Evolutionary conservation across 92 coral and sea anemone genomes (phyloP).

Genomic region (Porites divaricata): DNA sequence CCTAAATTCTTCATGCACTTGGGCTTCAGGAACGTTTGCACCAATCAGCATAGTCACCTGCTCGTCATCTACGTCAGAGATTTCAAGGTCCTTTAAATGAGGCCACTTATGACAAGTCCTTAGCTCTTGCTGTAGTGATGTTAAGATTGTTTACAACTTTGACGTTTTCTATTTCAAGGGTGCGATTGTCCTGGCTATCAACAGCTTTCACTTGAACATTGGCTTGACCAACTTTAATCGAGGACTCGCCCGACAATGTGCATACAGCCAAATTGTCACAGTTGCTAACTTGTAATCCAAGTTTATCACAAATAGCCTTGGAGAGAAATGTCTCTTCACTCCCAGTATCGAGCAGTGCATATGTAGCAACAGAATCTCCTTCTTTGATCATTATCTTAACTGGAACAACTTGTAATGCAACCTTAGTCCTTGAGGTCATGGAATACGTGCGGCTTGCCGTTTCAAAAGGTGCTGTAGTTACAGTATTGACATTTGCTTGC

Average conservation of each 20-base stretch:
- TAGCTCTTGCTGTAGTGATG: no score
- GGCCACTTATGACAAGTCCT: no score
- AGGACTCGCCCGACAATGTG: constrained; percentile 52
- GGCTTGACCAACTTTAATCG: constrained; percentile 27
- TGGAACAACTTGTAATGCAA: constrained; percentile 72
- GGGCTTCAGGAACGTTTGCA: constrained; percentile 65
- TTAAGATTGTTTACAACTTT: no score
- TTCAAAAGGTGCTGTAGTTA: constrained; percentile 21
- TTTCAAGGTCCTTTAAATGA: constrained; percentile 46
- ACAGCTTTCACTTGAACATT: no score
- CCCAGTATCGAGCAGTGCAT: no score
- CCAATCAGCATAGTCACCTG: constrained; percentile 63
- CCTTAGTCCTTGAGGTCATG: constrained; percentile 18
- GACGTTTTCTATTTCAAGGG: no score
- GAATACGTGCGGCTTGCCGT: constrained; percentile 22
- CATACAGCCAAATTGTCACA: constrained; percentile 37
- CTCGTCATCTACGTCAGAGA: constrained; percentile 57
- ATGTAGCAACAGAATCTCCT: constrained; percentile 15
- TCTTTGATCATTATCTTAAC: constrained; percentile 34
- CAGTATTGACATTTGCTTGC: constrained; percentile 17
- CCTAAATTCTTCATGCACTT: constrained; percentile 60
- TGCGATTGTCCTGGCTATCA: no score
- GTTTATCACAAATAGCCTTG: no score
- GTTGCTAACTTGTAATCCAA: no score
- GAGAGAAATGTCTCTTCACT: no score